phyloP scores from a whole-genome alignment of 2,888 invertebrate species.

The Acronicta aceris region DNA sequence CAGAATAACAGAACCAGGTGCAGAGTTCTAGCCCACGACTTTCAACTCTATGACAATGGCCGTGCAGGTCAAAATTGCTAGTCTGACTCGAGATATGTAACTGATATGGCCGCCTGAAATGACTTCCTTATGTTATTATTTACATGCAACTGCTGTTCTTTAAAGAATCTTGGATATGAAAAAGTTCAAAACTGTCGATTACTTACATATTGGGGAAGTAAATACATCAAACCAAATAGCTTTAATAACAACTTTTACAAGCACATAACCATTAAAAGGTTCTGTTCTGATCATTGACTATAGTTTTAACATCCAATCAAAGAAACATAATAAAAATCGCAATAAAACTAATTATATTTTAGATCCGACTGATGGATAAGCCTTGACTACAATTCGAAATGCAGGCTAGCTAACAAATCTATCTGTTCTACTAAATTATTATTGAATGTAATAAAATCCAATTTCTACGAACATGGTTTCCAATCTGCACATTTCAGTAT shows the following conservation, averaged over 20 bases:
- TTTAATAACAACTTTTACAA: conserved; percentile 31
- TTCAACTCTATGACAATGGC: conserved; percentile 30
- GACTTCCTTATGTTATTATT: conserved; percentile 49
- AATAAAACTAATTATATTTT: conserved; percentile 59
- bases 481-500: no score
- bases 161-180: conserved; percentile 13
- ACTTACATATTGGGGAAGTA: not conserved
- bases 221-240: not conserved
- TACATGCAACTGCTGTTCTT: conserved; percentile 37
- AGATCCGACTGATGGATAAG: conserved; percentile 44
- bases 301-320: conserved; percentile 59
- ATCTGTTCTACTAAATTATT: conserved; percentile 20
- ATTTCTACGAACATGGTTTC: not conserved
- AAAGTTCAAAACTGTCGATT: not conserved
- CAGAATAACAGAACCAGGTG: conserved; percentile 38
- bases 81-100: conserved; percentile 17
- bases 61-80: conserved; percentile 27
- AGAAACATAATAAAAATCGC: conserved; percentile 58
- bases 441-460: not conserved
- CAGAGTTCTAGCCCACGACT: conserved; percentile 13
- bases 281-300: conserved; percentile 45
- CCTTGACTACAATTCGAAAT: conserved; percentile 52
- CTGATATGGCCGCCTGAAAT: conserved; percentile 38
- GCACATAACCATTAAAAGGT: conserved; percentile 50
- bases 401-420: conserved; percentile 35